phyloP scores from a whole-genome alignment of 2,113 vertebrate species.

The Spermophilus dauricus region DNA sequence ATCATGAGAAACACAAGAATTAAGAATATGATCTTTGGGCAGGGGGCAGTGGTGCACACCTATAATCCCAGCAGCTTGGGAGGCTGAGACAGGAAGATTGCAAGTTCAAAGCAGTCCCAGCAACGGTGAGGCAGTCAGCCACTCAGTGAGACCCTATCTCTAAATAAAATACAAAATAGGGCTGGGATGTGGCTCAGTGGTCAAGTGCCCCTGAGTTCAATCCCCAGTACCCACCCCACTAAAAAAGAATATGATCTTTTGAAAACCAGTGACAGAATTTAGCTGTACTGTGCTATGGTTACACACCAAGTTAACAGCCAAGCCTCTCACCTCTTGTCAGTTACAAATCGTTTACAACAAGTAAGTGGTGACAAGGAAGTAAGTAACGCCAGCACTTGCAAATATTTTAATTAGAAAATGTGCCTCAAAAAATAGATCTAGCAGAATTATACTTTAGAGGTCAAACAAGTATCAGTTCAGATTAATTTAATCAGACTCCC shows the following conservation, averaged over 20 bases:
- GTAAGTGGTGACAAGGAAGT: background rate
- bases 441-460: slow-evolving; percentile 65
- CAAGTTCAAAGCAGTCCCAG: no score
- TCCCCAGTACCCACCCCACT: no score
- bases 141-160: no score
- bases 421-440: background rate
- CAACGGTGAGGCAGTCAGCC: no score
- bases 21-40: background rate
- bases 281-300: background rate
- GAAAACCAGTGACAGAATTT: background rate
- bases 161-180: no score
- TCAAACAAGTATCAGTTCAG: background rate
- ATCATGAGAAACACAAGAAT: background rate
- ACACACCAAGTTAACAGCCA: no score
- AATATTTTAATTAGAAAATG: slow-evolving; percentile 58
- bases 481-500: slow-evolving; percentile 4
- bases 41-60: no score
- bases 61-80: no score
- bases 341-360: background rate
- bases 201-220: no score
- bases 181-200: no score
- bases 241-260: background rate
- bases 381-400: slow-evolving; percentile 24
- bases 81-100: no score
- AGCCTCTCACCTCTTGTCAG: background rate